Conservation (phyloP, 1,140 invertebrate species). For the Mylabris phalerata region DNA sequence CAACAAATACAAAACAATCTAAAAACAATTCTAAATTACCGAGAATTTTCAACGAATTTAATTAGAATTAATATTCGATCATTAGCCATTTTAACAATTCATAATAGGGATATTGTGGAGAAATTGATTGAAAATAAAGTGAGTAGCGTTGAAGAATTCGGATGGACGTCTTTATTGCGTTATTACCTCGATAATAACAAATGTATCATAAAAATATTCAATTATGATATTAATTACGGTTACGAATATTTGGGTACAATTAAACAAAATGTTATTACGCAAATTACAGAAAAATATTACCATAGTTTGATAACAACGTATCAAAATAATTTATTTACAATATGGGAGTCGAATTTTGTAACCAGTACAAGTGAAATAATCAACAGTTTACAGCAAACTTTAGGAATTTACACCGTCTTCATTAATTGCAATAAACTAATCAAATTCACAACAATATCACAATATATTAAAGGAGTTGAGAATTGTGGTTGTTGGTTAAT, state of each 20-base stretch:
- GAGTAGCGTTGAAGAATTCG: slow-evolving; percentile 61
- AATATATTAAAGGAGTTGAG: slow-evolving; percentile 80
- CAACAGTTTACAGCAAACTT: slow-evolving; percentile 71
- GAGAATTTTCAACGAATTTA: slow-evolving; percentile 46
- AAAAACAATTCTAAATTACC: slow-evolving; percentile 54
- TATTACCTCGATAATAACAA: slow-evolving; percentile 81
- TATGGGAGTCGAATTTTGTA: slow-evolving; percentile 58
- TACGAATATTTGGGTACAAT: slow-evolving; percentile 85
- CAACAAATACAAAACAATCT: slow-evolving; percentile 49
- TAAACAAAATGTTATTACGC: slow-evolving; percentile 66
- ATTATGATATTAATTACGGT: slow-evolving; percentile 74
- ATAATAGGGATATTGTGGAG: slow-evolving; percentile 76
- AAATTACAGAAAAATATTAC: slow-evolving; percentile 75
- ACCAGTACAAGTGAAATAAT: slow-evolving; percentile 88
- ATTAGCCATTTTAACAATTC: slow-evolving; percentile 80
- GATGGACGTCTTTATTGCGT: slow-evolving; percentile 81
- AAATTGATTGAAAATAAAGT: slow-evolving; percentile 63
- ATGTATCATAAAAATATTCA: slow-evolving; percentile 74
- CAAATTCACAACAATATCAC: slow-evolving; percentile 84
- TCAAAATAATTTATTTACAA: slow-evolving; percentile 27
- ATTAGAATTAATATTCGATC: slow-evolving; percentile 69
- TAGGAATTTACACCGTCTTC: slow-evolving; percentile 84
- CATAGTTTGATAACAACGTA: slow-evolving; percentile 78
- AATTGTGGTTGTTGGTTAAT: slow-evolving; percentile 84
- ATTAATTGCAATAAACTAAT: slow-evolving; percentile 89